These are phyloP conservation scores for Pelodytes ibericus DNA, from an alignment of 2,797 vertebrate species.

Conservation along the genomic window DNA sequence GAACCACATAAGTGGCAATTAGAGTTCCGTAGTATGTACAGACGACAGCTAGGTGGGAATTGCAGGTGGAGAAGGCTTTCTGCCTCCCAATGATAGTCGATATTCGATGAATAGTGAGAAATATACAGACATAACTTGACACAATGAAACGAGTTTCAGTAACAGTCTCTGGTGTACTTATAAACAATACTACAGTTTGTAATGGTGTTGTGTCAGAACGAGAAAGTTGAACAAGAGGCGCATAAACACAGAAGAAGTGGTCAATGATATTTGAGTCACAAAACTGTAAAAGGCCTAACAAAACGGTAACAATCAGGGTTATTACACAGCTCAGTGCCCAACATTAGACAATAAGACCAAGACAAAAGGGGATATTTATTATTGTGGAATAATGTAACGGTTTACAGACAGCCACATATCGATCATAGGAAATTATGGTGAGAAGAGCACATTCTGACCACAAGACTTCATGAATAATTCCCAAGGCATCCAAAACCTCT, in stretches of 20 bases:
- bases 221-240: conserved; percentile 13
- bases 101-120: conserved; percentile 56
- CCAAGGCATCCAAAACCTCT: no score
- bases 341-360: not conserved
- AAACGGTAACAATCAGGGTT: not conserved
- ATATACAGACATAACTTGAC: conserved; percentile 52
- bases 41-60: not conserved
- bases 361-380: conserved; percentile 14
- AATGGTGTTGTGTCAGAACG: not conserved
- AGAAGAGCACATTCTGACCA: conserved; percentile 57
- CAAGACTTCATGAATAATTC: no score
- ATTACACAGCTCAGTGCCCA: conserved; percentile 1
- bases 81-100: conserved; percentile 52
- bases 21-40: not conserved
- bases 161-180: not conserved
- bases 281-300: not conserved
- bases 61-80: conserved; percentile 61
- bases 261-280: conserved; percentile 6
- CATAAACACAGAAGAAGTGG: conserved; percentile 13
- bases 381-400: conserved; percentile 39
- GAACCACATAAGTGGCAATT: not conserved
- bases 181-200: not conserved
- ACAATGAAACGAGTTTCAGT: not conserved
- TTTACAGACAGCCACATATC: no score
- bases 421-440: conserved; percentile 18